Evolutionary conservation across 2,797 vertebrate genomes (phyloP).

Genomic region (Sorex maritimensis): DNA sequence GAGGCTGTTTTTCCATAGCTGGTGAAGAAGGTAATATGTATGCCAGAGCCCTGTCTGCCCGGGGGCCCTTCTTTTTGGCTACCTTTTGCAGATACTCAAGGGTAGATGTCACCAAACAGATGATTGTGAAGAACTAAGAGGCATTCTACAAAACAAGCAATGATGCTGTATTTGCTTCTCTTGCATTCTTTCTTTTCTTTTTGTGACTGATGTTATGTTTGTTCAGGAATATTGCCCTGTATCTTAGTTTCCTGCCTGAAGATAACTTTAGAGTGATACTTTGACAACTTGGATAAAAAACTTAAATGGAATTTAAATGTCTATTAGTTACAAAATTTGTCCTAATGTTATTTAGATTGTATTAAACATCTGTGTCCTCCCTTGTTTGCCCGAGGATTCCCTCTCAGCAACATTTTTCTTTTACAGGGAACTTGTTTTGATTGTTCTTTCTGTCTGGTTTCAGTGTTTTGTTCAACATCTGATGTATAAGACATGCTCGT

Average conservation of each 20-base stretch:
- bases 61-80: background rate
- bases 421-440: background rate
- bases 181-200: background rate
- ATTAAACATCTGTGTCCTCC: background rate
- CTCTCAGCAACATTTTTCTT: background rate
- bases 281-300: background rate
- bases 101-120: background rate
- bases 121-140: background rate
- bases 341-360: conserved; percentile 13
- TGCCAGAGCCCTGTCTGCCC: background rate
- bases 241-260: background rate
- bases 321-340: conserved; percentile 10
- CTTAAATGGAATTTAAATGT: background rate
- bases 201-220: conserved; percentile 4
- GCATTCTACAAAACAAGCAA: background rate
- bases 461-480: conserved; percentile 2
- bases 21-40: background rate
- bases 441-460: background rate
- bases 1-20: background rate
- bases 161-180: background rate
- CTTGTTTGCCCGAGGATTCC: background rate
- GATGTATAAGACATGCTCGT: background rate
- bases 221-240: conserved; percentile 10
- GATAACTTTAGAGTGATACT: background rate
- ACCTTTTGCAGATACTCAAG: too few relatives aligned